Conservation (phyloP, 2,888 invertebrate genomes). For the Malthinus flaveolus region DNA sequence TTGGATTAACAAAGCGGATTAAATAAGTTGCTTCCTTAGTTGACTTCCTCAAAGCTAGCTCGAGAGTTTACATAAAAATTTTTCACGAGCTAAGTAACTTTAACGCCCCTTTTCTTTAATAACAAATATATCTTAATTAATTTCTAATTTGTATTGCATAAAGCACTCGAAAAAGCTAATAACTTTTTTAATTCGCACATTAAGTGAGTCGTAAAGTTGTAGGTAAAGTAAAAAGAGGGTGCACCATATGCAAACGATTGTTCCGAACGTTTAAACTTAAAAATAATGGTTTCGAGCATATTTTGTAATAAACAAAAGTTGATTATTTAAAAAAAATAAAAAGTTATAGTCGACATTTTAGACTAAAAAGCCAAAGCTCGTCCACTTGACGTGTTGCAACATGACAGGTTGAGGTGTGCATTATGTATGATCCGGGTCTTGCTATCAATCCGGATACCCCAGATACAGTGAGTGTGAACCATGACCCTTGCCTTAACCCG, state of each 20-base stretch:
- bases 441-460: conserved; percentile 44
- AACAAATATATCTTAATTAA: conserved; percentile 26
- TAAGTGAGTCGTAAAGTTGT: conserved; percentile 34
- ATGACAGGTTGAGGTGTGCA: conserved; percentile 37
- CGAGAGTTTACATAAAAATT: conserved; percentile 12
- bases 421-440: conserved; percentile 41
- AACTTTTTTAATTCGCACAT: conserved; percentile 34
- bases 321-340: conserved; percentile 6
- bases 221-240: conserved; percentile 31
- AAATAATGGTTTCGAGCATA: not conserved
- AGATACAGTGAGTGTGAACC: conserved; percentile 25
- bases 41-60: conserved; percentile 19
- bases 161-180: conserved; percentile 23
- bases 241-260: conserved; percentile 33
- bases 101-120: not conserved
- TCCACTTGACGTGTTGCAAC: conserved; percentile 33
- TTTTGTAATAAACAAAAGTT: not conserved
- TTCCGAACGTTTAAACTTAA: conserved; percentile 30
- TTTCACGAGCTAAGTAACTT: not conserved
- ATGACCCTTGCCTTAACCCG: conserved; percentile 24
- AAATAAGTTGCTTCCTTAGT: conserved; percentile 30
- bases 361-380: conserved; percentile 13
- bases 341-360: conserved; percentile 7
- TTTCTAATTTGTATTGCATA: conserved; percentile 23
- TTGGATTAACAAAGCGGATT: conserved; percentile 40